Percentiles rank a stretch among this genome's conserved stretches.
phyloP scores from a whole-genome alignment of 2,888 invertebrate species.

The Megastigmus dorsalis region DNA sequence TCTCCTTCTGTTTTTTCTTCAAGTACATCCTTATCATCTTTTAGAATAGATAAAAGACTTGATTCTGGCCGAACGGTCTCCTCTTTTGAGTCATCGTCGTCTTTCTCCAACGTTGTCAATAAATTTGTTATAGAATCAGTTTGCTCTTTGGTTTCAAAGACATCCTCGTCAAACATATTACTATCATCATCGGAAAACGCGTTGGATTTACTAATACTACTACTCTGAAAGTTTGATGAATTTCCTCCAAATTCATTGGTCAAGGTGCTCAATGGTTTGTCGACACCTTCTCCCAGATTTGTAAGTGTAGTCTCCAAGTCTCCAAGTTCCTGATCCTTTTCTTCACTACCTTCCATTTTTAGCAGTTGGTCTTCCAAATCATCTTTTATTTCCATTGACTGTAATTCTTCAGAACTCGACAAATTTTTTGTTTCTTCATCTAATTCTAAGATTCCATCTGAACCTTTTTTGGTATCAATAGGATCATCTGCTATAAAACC shows the following conservation, averaged over 20 bases:
- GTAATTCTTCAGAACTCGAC: not conserved
- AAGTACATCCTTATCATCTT: not conserved
- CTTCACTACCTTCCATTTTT: not conserved
- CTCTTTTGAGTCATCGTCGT: conserved; percentile 8
- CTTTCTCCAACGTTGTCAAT: conserved; percentile 39
- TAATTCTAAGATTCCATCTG: conserved; percentile 21
- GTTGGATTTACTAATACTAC: not conserved
- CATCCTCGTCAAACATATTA: conserved; percentile 29
- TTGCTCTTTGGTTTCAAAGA: conserved; percentile 35
- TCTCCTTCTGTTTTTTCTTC: not conserved
- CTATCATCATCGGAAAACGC: conserved; percentile 2
- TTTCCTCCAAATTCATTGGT: not conserved
- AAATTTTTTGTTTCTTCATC: conserved; percentile 6
- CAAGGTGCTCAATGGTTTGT: not conserved
- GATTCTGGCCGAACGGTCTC: not conserved
- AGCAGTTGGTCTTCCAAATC: conserved; percentile 14
- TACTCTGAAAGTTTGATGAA: not conserved
- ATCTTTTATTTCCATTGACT: not conserved
- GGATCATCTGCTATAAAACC: too few relatives aligned
- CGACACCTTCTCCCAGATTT: conserved; percentile 11
- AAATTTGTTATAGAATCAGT: conserved; percentile 43
- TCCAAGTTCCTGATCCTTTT: conserved; percentile 4
- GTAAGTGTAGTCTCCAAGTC: conserved; percentile 10
- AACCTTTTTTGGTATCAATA: conserved; percentile 26
- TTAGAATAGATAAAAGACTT: not conserved